A percentile compares a stretch with the other conserved stretches of the same genome.
phyloP scores from a whole-genome alignment of 2,113 vertebrate genomes.

The Fregetta grallaria region DNA sequence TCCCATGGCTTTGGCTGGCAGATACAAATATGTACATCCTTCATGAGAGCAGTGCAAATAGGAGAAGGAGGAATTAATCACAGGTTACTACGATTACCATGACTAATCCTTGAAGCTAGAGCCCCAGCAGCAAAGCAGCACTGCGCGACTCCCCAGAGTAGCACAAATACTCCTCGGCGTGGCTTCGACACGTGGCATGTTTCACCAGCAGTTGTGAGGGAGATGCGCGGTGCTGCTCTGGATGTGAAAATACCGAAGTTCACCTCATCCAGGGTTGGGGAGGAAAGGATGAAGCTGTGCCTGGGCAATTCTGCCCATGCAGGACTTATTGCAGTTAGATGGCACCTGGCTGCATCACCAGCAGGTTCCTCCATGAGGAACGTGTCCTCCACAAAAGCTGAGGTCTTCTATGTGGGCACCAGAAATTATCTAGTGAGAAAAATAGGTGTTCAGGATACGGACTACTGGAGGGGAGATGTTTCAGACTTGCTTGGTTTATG shows the following conservation, averaged over 20 bases:
- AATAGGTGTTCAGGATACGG: neutral
- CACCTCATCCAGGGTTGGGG: neutral
- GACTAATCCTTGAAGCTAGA: neutral
- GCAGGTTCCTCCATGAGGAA: neutral
- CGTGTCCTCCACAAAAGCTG: neutral
- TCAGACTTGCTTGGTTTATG: neutral
- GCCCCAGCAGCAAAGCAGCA: neutral
- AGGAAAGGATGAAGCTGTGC: neutral
- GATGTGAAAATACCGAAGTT: neutral
- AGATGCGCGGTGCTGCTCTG: neutral
- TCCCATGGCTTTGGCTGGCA: neutral
- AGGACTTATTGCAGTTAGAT: neutral
- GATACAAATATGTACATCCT: neutral
- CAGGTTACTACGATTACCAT: neutral
- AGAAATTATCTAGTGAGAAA: neutral
- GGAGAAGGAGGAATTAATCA: neutral
- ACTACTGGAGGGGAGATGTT: neutral
- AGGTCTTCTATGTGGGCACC: neutral
- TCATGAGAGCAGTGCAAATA: neutral
- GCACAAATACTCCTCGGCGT: neutral
- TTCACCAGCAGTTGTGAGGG: neutral
- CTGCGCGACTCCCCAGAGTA: neutral
- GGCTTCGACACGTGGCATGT: neutral
- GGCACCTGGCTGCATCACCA: neutral
- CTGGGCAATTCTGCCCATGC: neutral